Evolutionary conservation across 2,113 vertebrate genomes (phyloP), one percentile per base, ranked within the genome.

Genomic region (Prietella phreatophila): DNA sequence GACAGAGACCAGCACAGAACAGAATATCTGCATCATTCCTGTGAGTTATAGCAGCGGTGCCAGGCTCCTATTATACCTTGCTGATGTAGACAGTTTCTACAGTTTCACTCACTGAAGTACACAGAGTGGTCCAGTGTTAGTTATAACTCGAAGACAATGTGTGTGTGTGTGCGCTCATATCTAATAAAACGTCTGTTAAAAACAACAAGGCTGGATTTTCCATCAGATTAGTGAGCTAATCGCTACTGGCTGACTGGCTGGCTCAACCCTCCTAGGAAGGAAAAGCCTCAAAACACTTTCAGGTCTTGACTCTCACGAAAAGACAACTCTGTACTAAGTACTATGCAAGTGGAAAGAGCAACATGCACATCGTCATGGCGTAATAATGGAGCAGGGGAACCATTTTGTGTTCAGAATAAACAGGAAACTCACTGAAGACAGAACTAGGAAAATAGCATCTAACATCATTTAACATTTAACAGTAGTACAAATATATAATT

Each of bases 61-160:
- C 90, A 91, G 83, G 83, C 90, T 91, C 73, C 83, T 86, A 89
- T 89, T 89, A 91, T 75, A 86, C 63, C 86, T 89, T 79, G 86
- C 86, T 91, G 86, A 91, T 81, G 85, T 85, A 75, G 87, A 81
- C 82, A 87, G 86, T 69, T 87, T 39, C 87, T 65, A 88, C 85
- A 89, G 86, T 84, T 58, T 75, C 63, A 87, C 67, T 80, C 67
- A 56, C 80, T 63, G 33, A 19, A 86, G 83, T 50, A 83, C 78
- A 87, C 85, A 87, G 53, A 76, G 47, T 67, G 85, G 61, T 65
- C 80, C 79, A 87, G 86, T 90, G 85, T 85, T 83, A 61, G 88
- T 63, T 71, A 76, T 39, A 82, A 15, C 33, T 39, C 10, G 15
- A 85, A 30, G 47, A 61, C 33, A 36, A 80, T 82, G 85, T 33